Percentiles rank a stretch among this genome's conserved stretches.
Evolutionary conservation across 2,888 invertebrate genomes (phyloP).

Genomic region (Drosophila paramelanica): DNA sequence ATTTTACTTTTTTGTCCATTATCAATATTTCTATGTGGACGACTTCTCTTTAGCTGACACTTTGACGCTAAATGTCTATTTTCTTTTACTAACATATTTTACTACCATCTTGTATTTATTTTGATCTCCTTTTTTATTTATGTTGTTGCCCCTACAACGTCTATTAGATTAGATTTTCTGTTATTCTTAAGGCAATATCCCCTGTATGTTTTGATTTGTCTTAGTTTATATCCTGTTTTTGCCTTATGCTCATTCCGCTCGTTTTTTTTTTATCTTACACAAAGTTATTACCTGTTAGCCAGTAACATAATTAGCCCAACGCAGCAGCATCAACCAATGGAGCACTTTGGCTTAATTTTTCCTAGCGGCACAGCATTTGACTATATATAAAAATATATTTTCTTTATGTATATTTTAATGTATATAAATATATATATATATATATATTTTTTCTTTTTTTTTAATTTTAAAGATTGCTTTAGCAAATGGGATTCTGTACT

Average conservation of each 20-base stretch:
- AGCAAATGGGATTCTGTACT: constrained; percentile 61
- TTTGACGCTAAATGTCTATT: too few relatives aligned
- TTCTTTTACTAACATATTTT: too few relatives aligned
- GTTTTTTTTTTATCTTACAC: too few relatives aligned
- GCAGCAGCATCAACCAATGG: neutral
- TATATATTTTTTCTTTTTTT: constrained; percentile 18
- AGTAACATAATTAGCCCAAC: constrained; percentile 1
- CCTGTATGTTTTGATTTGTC: neutral
- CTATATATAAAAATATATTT: constrained; percentile 5
- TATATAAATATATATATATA: neutral
- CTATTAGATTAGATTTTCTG: neutral
- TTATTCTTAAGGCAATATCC: neutral
- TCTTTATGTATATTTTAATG: neutral
- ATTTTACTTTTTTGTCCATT: neutral
- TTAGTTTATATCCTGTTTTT: neutral
- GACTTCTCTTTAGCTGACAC: neutral
- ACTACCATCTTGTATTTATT: too few relatives aligned
- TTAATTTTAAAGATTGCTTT: constrained; percentile 41
- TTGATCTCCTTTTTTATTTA: too few relatives aligned
- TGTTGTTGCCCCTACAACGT: too few relatives aligned
- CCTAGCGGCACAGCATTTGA: constrained; percentile 5
- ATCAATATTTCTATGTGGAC: neutral
- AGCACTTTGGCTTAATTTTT: neutral
- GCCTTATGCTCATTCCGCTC: too few relatives aligned
- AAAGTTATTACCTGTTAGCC: neutral